Conservation (phyloP, 2,797 vertebrate species). For the Helarctos malayanus region DNA sequence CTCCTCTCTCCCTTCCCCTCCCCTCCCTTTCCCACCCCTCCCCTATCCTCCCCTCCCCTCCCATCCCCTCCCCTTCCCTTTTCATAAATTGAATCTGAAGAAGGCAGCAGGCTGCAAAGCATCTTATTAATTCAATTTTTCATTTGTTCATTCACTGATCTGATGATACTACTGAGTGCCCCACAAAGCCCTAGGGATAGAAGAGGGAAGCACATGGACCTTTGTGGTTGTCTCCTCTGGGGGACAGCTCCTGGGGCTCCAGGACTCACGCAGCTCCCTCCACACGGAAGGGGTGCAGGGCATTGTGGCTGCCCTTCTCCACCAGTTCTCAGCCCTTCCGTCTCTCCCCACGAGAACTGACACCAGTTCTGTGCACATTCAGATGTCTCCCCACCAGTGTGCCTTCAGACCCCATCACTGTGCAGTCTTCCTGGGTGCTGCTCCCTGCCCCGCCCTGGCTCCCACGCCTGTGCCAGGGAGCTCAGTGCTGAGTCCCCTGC, state of each 20-base stretch:
- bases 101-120: not conserved
- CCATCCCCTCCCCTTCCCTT: too few relatives aligned
- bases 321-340: not conserved
- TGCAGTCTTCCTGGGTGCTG: not conserved
- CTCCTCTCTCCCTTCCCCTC: not conserved
- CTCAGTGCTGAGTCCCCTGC: not conserved
- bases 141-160: not conserved
- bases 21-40: too few relatives aligned
- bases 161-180: not conserved
- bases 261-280: not conserved
- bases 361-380: rapidly evolving
- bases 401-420: not conserved
- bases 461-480: not conserved
- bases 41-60: not conserved
- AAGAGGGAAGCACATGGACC: not conserved
- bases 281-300: not conserved
- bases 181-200: not conserved
- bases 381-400: not conserved
- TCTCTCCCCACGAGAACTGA: not conserved
- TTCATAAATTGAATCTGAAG: not conserved
- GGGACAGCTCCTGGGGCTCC: not conserved
- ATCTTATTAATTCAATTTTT: not conserved
- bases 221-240: not conserved
- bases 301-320: too few relatives aligned
- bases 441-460: not conserved